Evolutionary conservation across 2,113 vertebrate species (phyloP), one percentile per base, ranked within the genome.

Genomic region (Panthera uncia): DNA sequence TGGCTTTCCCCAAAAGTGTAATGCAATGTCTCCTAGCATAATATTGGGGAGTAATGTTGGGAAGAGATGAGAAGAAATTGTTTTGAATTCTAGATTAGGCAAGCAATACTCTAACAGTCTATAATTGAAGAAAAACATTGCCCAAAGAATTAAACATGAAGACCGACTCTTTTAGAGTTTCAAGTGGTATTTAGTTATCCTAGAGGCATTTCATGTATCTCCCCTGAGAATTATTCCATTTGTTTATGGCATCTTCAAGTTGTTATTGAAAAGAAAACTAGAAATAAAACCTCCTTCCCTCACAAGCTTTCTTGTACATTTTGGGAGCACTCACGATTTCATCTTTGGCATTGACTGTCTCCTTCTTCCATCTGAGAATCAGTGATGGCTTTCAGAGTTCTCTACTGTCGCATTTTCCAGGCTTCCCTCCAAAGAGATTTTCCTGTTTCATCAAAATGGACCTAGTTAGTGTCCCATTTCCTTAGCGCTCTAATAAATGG

Each of bases 1-100:
- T 78, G 92, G 57, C 91, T 96, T 98, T 98, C 96, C 76, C 97
- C 78, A 87, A 74, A 95, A 97, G 85, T 96, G 97, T 98, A 97
- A 94, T 65, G 52, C 97, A 80, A 86, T 97, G 94, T 94, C 41
- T 98, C 92, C 94, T 65, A n/a, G 36, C 84, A 88, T 91, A 48
- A 76, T 92, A n/a, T 48, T 36, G 57, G 31, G 85, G 93, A 96
- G 50, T 74, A 88, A 16, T 38, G 21, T 50, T 94, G 74, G 86
- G 57, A 96, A 95, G 45, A 50, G 19, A 94, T 27, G 66, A 38
- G 97, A 96, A 82, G 68, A 69, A 52, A 96, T 41, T 89, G 31
- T 85, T 76, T 94, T 52, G 94, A 19, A 74, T 87, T 95, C 89
- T 83, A 63, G 19, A 95, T 97, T 69, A 97, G 97, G 82, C 7